phyloP scores from a whole-genome alignment of 2,888 invertebrate species.

The Catocala nupta region DNA sequence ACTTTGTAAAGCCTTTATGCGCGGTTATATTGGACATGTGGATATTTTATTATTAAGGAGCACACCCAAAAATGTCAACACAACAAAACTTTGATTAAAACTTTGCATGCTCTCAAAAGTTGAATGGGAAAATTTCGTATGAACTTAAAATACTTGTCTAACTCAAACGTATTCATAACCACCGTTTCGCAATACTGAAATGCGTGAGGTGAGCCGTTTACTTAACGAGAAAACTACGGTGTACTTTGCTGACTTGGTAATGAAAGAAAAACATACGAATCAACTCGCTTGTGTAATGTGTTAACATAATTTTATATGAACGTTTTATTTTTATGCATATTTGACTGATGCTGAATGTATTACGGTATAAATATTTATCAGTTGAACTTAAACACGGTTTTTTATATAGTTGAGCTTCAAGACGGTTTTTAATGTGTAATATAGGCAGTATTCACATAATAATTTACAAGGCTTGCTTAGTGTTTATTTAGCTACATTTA shows the following conservation, averaged over 20 bases:
- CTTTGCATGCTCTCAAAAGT: conserved; percentile 33
- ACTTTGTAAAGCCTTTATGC: conserved; percentile 23
- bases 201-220: conserved; percentile 24
- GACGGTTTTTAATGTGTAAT: too few species aligned
- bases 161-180: conserved; percentile 38
- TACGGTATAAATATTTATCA: too few species aligned
- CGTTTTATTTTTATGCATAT: neutral
- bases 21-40: conserved; percentile 24
- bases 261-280: conserved; percentile 12
- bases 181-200: conserved; percentile 22
- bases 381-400: too few species aligned
- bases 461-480: too few species aligned
- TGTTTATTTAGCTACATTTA: too few species aligned
- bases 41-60: conserved; percentile 41
- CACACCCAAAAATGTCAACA: conserved; percentile 45
- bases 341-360: too few species aligned
- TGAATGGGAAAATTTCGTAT: conserved; percentile 42
- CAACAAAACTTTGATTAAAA: conserved; percentile 50
- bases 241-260: conserved; percentile 2
- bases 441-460: too few species aligned
- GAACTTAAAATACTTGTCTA: conserved; percentile 39
- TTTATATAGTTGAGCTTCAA: too few species aligned
- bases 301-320: neutral
- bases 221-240: conserved; percentile 28
- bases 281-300: neutral